Evolutionary conservation across 2,113 vertebrate species (phyloP).

Genomic region (Romanogobio albipinnatus): DNA sequence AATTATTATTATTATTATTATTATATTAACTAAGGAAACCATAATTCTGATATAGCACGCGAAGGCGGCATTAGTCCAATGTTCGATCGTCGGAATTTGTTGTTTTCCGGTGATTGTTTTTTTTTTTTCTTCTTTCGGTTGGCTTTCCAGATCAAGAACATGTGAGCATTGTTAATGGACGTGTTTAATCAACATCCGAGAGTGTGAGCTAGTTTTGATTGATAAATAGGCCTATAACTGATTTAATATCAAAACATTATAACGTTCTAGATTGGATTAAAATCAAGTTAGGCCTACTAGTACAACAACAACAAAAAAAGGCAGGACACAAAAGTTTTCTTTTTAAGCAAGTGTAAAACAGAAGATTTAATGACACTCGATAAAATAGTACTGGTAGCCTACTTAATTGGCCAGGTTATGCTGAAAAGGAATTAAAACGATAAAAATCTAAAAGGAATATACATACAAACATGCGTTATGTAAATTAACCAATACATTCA

Average conservation of each 20-base stretch:
- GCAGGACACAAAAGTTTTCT: constrained; percentile 35
- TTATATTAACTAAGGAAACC: too few species aligned
- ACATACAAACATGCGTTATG: constrained; percentile 74
- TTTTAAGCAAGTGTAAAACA: constrained; percentile 55
- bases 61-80: background rate
- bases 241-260: background rate
- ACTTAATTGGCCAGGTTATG: constrained; percentile 57
- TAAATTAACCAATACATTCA: constrained; percentile 79
- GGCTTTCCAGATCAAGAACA: background rate
- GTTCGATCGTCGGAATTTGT: background rate
- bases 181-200: constrained; percentile 23
- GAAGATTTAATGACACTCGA: constrained; percentile 74
- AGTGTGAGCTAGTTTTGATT: constrained; percentile 20
- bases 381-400: constrained; percentile 58
- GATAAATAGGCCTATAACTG: background rate
- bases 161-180: constrained; percentile 10
- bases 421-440: constrained; percentile 65
- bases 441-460: constrained; percentile 63
- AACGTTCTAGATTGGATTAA: background rate
- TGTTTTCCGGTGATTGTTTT: constrained; percentile 9
- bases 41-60: too few species aligned
- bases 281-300: background rate
- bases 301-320: background rate
- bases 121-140: background rate
- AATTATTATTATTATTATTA: too few species aligned